Evolutionary conservation across 2,888 invertebrate genomes (phyloP).

Genomic region (Diaperis boleti): DNA sequence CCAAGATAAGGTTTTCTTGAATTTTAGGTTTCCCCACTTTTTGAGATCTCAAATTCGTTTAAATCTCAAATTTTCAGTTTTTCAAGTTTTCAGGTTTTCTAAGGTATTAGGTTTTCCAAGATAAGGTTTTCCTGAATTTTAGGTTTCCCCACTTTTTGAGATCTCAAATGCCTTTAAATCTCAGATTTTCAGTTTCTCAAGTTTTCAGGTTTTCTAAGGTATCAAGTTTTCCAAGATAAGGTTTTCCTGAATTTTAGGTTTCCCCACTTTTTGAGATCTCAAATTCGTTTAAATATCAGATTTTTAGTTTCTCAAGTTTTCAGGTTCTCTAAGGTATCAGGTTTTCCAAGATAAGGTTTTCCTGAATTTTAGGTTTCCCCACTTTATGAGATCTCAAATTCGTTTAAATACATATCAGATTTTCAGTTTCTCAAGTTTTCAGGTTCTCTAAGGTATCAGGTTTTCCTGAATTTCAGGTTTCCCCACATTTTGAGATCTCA

Average conservation of each 20-base stretch:
- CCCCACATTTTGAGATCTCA: no score
- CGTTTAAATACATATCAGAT: background rate
- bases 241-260: background rate
- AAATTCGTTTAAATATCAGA: no score
- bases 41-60: background rate
- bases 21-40: background rate
- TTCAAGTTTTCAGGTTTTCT: background rate
- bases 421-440: background rate
- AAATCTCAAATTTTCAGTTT: background rate
- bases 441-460: no score
- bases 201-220: no score
- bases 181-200: no score
- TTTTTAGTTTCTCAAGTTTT: background rate
- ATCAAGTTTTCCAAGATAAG: no score
- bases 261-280: background rate
- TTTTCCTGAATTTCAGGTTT: no score
- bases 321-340: no score
- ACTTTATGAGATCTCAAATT: background rate
- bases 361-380: background rate
- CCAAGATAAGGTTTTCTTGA: background rate
- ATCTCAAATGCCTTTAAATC: no score
- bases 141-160: background rate
- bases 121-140: background rate
- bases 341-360: background rate
- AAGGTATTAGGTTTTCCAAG: no score